Percentiles rank a stretch among this genome's conserved stretches.
Evolutionary conservation across 2,113 vertebrate genomes (phyloP).

Genomic region (Actinemys pallida): DNA sequence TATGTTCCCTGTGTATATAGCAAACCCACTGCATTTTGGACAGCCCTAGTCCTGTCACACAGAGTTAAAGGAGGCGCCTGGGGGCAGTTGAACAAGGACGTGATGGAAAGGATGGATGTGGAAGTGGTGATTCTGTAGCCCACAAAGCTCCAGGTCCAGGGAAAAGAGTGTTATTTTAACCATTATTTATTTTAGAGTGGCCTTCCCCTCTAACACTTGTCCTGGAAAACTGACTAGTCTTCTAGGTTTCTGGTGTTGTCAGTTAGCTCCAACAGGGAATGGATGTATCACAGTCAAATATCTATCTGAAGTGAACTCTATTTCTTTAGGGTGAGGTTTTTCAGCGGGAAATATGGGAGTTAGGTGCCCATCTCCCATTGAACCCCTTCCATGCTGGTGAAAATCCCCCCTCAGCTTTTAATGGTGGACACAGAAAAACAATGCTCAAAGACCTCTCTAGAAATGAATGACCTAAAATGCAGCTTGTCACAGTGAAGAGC

Average conservation of each 20-base stretch:
- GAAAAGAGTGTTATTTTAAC: neutral
- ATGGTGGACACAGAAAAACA: neutral
- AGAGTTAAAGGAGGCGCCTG: neutral
- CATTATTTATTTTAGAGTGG: neutral
- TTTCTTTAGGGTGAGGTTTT: neutral
- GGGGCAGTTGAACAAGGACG: neutral
- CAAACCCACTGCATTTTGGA: neutral
- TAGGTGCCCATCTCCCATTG: neutral
- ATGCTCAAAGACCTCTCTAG: neutral
- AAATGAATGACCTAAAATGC: accelerated
- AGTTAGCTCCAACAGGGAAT: neutral
- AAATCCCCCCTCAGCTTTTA: neutral
- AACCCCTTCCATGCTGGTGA: neutral
- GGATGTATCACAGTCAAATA: neutral
- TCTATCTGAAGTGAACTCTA: neutral
- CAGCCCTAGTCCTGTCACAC: neutral
- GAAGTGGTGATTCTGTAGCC: neutral
- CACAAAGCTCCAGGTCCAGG: neutral
- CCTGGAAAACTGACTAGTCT: no score
- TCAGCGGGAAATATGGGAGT: neutral
- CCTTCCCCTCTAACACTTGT: neutral
- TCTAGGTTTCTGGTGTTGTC: accelerated
- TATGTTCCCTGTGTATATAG: accelerated
- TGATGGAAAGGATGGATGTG: neutral
- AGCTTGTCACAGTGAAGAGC: neutral